A percentile compares a stretch with the other conserved stretches of the same genome.
Conservation (phyloP, 2,113 vertebrate species). For the Sander lucioperca region DNA sequence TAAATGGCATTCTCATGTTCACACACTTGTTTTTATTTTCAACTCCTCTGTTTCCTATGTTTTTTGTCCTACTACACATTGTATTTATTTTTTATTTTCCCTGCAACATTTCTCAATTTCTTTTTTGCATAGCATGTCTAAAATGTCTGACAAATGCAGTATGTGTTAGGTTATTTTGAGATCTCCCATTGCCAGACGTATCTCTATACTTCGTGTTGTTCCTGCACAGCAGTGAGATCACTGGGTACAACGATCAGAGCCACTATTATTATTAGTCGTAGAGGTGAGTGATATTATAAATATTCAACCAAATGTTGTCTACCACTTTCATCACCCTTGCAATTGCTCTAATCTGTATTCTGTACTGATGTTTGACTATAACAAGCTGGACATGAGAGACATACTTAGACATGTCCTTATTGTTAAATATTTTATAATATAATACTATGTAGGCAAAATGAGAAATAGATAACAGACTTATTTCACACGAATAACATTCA, state of each 20-base stretch:
- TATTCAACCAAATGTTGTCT: neutral
- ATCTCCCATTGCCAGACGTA: conserved; percentile 12
- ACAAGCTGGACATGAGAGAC: neutral
- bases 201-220: neutral
- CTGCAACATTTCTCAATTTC: conserved; percentile 8
- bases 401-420: neutral
- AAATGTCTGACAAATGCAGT: neutral
- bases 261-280: neutral
- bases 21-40: neutral
- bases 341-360: neutral
- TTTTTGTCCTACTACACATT: neutral
- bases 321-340: neutral
- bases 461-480: neutral
- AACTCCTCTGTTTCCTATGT: neutral
- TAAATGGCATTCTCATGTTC: neutral
- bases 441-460: neutral
- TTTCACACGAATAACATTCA: neutral
- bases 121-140: neutral
- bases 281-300: neutral
- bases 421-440: neutral
- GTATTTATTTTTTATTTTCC: neutral
- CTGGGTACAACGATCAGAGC: neutral
- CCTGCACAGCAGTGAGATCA: neutral
- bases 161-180: neutral
- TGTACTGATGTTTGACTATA: neutral